Evolutionary conservation across 2,888 invertebrate species (phyloP).

Genomic region (Calliscelio sp.): DNA sequence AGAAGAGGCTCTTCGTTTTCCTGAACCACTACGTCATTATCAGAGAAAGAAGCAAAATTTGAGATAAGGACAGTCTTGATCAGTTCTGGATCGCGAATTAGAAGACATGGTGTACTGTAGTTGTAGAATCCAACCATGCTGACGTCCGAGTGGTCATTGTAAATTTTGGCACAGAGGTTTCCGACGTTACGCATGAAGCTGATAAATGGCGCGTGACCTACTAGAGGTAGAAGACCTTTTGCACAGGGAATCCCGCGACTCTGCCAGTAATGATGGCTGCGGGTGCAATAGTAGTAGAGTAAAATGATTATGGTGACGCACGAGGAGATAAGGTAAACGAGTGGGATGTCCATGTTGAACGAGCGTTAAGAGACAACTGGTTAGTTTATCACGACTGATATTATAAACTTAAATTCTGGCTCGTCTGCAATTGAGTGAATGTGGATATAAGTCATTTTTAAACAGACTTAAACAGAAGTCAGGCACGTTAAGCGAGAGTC

Average conservation of each 20-base stretch:
- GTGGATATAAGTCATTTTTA: no score
- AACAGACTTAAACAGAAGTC: no score
- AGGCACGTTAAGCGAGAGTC: no score
- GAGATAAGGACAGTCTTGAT: conserved; percentile 75
- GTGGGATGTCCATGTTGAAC: no score
- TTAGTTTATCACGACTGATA: no score
- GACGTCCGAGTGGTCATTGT: conserved; percentile 53
- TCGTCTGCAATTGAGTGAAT: no score
- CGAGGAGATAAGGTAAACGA: no score
- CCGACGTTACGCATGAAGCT: conserved; percentile 27
- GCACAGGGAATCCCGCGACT: conserved; percentile 56
- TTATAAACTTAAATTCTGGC: no score
- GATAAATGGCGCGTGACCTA: conserved; percentile 75
- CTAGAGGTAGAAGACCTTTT: conserved; percentile 57
- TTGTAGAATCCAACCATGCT: conserved; percentile 79
- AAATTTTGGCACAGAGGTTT: conserved; percentile 62
- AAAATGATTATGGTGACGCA: background rate
- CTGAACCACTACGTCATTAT: conserved; percentile 73
- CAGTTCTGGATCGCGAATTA: conserved; percentile 77
- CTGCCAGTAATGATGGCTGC: conserved; percentile 65
- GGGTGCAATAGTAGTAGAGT: conserved; percentile 41
- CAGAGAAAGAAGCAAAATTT: conserved; percentile 74
- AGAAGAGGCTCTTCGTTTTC: conserved; percentile 74
- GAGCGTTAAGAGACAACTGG: no score
- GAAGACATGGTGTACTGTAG: conserved; percentile 68